A percentile compares a stretch with the other conserved stretches of the same genome.
Evolutionary conservation across 1,140 invertebrate species (phyloP).

Genomic region (Drosophila tsacasi): DNA sequence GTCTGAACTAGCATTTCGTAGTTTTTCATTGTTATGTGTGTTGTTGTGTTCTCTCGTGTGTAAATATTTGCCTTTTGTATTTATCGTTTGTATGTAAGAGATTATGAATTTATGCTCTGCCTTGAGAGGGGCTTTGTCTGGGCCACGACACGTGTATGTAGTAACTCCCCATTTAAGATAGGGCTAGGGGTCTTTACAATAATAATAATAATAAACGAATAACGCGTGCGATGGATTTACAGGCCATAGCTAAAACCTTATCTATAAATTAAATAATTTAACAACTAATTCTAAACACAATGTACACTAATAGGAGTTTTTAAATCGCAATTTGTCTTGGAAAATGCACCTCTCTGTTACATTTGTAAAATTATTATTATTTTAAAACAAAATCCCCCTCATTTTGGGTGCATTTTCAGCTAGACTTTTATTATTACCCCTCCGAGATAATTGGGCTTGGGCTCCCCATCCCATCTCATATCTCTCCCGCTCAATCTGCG

Average conservation of each 20-base stretch:
- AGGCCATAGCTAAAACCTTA: not conserved
- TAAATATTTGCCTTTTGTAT: slow-evolving; percentile 45
- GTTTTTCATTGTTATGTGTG: not conserved
- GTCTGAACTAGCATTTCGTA: slow-evolving; percentile 12
- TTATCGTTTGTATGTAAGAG: slow-evolving; percentile 42
- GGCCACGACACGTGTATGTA: slow-evolving; percentile 21
- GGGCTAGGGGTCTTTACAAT: not conserved
- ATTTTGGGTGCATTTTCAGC: not conserved
- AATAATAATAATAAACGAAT: slow-evolving; percentile 3
- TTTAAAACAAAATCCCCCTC: not conserved
- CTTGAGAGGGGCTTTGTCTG: slow-evolving; percentile 31
- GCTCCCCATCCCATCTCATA: not conserved
- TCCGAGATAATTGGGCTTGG: slow-evolving; percentile 9
- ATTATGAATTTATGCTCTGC: slow-evolving; percentile 45
- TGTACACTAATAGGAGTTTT: not conserved
- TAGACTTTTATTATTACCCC: not conserved
- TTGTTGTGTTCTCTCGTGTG: slow-evolving; percentile 5
- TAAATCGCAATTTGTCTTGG: no score
- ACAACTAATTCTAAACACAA: not conserved
- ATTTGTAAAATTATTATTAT: not conserved
- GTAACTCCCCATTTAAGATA: not conserved
- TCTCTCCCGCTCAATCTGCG: not conserved
- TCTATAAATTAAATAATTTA: not conserved
- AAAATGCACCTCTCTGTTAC: no score
- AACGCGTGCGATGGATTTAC: not conserved